A percentile compares a stretch with the other conserved stretches of the same genome.
These are phyloP conservation scores for Gorsachius magnificus DNA, from an alignment of 2,797 vertebrate genomes.

Conservation along the genomic window DNA sequence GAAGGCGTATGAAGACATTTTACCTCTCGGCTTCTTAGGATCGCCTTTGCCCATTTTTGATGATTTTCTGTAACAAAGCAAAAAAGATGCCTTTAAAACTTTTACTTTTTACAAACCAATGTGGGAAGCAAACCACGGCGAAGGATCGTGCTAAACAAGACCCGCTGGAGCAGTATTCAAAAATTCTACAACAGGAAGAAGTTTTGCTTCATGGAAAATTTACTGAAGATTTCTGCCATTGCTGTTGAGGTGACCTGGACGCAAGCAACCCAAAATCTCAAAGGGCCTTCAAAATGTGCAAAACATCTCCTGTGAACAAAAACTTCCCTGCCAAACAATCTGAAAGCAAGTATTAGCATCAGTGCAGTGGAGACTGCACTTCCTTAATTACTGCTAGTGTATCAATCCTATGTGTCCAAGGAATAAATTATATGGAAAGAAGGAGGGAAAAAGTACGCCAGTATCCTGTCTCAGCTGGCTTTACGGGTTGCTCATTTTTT, in stretches of 20 bases:
- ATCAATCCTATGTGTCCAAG: neutral
- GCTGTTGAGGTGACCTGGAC: neutral
- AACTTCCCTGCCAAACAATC: neutral
- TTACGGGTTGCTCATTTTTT: neutral
- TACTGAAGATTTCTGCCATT: neutral
- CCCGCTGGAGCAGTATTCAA: fast-evolving
- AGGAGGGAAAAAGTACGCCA: neutral
- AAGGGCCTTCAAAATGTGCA: neutral
- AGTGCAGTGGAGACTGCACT: neutral
- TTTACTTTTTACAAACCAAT: neutral
- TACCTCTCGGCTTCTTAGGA: conserved; percentile 95
- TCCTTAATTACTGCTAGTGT: neutral
- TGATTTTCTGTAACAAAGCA: conserved; percentile 65
- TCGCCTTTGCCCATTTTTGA: conserved; percentile 92
- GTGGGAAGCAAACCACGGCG: neutral
- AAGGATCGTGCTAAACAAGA: neutral
- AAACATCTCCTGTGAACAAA: neutral
- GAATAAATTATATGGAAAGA: neutral
- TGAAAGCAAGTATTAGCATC: neutral
- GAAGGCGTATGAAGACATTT: conserved; percentile 98
- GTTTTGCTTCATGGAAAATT: neutral
- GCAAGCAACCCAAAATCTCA: neutral
- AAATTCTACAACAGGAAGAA: neutral
- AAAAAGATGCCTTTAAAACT: neutral
- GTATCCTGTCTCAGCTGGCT: neutral